These are phyloP conservation scores for Ictalurus furcatus DNA, from an alignment of 2,113 vertebrate genomes.

Conservation along the genomic window DNA sequence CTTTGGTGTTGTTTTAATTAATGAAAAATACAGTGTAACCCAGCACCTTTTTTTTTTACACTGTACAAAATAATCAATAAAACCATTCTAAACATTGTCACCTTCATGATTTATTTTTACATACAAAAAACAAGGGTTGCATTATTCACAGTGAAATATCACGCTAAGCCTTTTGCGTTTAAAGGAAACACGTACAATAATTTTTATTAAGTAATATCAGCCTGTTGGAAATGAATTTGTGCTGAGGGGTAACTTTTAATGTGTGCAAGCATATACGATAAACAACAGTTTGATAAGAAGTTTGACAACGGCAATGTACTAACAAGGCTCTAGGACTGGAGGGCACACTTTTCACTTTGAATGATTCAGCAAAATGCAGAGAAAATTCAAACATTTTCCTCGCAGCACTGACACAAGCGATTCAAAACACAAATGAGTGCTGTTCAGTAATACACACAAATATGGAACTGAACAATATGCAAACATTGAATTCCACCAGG, in stretches of 20 bases:
- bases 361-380: conserved; percentile 5
- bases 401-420: not conserved
- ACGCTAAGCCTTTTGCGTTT: conserved; percentile 53
- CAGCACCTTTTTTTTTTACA: not conserved
- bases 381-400: not conserved
- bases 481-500: not conserved
- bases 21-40: not conserved
- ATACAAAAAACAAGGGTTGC: conserved; percentile 64
- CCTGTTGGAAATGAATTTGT: conserved; percentile 24
- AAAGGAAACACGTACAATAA: conserved; percentile 69
- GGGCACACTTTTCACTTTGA: conserved; percentile 16
- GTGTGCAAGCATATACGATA: not conserved
- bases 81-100: conserved; percentile 36
- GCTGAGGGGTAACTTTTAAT: not conserved
- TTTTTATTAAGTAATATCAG: conserved; percentile 57
- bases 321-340: conserved; percentile 13
- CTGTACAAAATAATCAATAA: not conserved
- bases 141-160: conserved; percentile 66
- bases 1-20: not conserved
- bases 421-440: not conserved
- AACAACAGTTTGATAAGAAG: conserved; percentile 2
- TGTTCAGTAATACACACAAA: not conserved
- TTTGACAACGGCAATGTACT: not conserved
- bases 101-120: conserved; percentile 65
- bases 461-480: not conserved